phyloP scores from a whole-genome alignment of 2,113 vertebrate genomes.

The Dasypus novemcinctus region DNA sequence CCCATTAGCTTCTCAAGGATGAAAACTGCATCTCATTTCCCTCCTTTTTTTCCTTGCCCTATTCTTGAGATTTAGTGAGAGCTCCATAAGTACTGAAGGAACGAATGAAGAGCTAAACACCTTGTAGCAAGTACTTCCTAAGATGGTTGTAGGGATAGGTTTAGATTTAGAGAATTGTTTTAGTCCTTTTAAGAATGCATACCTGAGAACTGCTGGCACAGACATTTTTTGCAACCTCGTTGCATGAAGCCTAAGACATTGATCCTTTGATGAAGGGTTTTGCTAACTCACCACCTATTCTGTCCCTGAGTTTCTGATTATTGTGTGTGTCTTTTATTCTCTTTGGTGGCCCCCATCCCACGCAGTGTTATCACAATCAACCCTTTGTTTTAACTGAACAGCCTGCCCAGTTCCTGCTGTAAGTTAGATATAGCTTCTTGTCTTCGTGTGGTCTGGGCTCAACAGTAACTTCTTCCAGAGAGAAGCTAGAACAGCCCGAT shows the following conservation, averaged over 20 bases:
- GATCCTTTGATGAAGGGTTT: background rate
- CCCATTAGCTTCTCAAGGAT: background rate
- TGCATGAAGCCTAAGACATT: background rate
- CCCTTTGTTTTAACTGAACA: background rate
- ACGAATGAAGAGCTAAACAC: background rate
- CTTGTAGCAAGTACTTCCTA: background rate
- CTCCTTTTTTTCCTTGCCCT: background rate
- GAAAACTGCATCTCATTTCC: background rate
- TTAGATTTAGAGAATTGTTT: background rate
- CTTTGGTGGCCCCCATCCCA: background rate
- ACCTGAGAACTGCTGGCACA: background rate
- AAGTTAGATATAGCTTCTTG: background rate
- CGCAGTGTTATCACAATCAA: background rate
- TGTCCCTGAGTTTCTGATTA: background rate
- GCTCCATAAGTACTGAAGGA: background rate
- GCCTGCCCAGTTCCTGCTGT: background rate
- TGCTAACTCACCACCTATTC: background rate
- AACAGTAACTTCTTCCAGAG: background rate
- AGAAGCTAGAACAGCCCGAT: background rate
- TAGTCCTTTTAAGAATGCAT: accelerated
- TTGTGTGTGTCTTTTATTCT: background rate
- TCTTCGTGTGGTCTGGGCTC: background rate
- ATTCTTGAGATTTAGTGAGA: background rate
- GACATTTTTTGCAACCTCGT: background rate
- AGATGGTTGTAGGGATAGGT: too few species aligned